Conservation (phyloP, 1,140 invertebrate species). For the Cyrtorhinus lividipennis region DNA sequence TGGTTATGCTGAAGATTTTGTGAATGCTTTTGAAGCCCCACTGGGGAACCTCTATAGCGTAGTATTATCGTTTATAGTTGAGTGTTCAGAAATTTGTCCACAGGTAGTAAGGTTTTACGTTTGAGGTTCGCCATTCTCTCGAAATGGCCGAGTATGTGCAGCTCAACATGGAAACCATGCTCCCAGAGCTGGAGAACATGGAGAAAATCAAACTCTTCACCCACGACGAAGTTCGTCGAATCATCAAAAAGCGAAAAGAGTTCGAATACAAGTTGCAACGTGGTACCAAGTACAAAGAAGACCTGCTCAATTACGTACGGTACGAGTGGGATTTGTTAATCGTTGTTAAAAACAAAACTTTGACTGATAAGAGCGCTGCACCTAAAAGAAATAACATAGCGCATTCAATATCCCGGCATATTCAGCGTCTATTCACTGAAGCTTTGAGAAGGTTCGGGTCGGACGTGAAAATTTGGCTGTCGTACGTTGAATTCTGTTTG, state of each 20-base stretch:
- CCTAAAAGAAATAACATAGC: slow-evolving; percentile 51
- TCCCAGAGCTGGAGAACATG: slow-evolving; percentile 56
- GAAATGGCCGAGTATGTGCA: slow-evolving; percentile 65
- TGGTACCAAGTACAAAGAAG: slow-evolving; percentile 48
- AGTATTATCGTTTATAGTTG: too few species aligned
- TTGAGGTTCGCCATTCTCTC: too few species aligned
- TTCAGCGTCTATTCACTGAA: slow-evolving; percentile 47
- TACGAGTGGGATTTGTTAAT: slow-evolving; percentile 53
- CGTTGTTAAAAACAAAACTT: slow-evolving; percentile 38
- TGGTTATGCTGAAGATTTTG: too few species aligned
- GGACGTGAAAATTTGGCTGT: slow-evolving; percentile 53
- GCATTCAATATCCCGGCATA: slow-evolving; percentile 42
- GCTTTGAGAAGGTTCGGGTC: slow-evolving; percentile 44
- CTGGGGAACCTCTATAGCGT: too few species aligned
- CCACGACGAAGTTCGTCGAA: slow-evolving; percentile 42
- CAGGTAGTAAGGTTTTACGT: too few species aligned
- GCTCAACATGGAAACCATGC: slow-evolving; percentile 51
- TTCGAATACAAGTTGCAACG: slow-evolving; percentile 57
- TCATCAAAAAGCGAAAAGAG: slow-evolving; percentile 42
- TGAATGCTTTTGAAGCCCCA: too few species aligned
- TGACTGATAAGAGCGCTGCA: slow-evolving; percentile 31
- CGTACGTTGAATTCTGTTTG: slow-evolving; percentile 55
- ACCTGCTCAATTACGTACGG: slow-evolving; percentile 54
- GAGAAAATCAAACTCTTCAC: slow-evolving; percentile 47
- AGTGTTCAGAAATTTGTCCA: too few species aligned